A percentile compares a stretch with the other conserved stretches of the same genome.
These are phyloP conservation scores for Tympanuchus pallidicinctus DNA, from an alignment of 2,113 vertebrate species.

Conservation along the genomic window DNA sequence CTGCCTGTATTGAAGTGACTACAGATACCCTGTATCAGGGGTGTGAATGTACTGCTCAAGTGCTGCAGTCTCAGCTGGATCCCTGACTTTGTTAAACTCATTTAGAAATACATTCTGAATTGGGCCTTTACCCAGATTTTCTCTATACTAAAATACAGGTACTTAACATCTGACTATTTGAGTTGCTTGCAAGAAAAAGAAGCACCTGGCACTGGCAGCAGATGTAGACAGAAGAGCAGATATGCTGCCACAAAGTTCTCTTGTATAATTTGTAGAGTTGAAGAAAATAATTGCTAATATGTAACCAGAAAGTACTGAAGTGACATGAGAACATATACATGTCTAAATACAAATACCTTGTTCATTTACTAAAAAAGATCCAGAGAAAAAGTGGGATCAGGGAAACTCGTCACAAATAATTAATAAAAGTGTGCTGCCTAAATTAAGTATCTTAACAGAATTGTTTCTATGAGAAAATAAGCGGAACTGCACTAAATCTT, in stretches of 20 bases:
- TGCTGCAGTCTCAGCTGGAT: background rate
- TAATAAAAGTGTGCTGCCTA: constrained; percentile 56
- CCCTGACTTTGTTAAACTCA: background rate
- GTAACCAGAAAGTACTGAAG: constrained; percentile 41
- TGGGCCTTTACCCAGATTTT: constrained; percentile 8
- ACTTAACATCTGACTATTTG: background rate
- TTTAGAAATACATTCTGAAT: constrained; percentile 1
- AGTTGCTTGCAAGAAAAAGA: background rate
- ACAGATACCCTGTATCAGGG: background rate
- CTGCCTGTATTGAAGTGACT: background rate
- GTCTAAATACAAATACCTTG: constrained; percentile 20
- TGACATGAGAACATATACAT: background rate
- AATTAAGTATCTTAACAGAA: constrained; percentile 12
- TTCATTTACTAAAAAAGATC: constrained; percentile 7
- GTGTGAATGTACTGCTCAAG: background rate
- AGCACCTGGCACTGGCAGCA: background rate
- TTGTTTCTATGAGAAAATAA: constrained; percentile 24
- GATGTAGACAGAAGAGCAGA: background rate
- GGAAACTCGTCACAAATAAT: constrained; percentile 37
- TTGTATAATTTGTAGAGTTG: background rate
- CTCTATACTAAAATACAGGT: background rate
- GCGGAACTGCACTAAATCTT: background rate
- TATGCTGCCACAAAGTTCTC: background rate
- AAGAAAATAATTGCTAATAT: constrained; percentile 3
- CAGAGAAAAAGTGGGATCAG: constrained; percentile 10